Evolutionary conservation across 2,113 vertebrate genomes (phyloP).

Genomic region (Aythya baeri): DNA sequence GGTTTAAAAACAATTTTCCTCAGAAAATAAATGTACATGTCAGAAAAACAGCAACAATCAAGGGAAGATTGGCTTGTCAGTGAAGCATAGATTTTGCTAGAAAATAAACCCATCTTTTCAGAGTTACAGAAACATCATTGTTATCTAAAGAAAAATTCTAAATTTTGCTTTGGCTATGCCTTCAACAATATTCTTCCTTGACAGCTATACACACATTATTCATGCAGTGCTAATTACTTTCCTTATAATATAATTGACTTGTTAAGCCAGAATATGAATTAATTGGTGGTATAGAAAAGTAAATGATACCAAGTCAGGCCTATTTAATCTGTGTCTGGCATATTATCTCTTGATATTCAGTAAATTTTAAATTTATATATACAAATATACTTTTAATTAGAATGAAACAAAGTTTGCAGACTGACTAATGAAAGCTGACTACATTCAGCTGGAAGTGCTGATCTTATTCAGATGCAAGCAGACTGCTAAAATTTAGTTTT

Average conservation of each 20-base stretch:
- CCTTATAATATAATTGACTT: conserved; percentile 43
- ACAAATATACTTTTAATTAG: conserved; percentile 15
- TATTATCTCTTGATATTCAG: conserved; percentile 51
- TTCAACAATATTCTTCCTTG: conserved; percentile 44
- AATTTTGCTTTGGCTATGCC: not conserved
- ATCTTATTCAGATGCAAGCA: conserved; percentile 5
- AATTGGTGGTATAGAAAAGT: conserved; percentile 64
- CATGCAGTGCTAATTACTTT: conserved; percentile 67
- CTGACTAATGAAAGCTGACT: conserved; percentile 13
- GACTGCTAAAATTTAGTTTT: not conserved
- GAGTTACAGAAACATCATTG: not conserved
- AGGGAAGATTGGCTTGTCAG: not conserved
- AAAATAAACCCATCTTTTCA: not conserved
- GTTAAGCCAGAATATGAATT: conserved; percentile 69
- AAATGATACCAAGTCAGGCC: conserved; percentile 55
- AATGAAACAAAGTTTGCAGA: conserved; percentile 27
- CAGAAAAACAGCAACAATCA: not conserved
- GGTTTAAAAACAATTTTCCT: not conserved
- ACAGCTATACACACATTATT: conserved; percentile 40
- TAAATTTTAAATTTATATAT: conserved; percentile 24
- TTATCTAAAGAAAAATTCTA: not conserved
- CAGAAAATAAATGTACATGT: not conserved
- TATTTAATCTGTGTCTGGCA: conserved; percentile 45
- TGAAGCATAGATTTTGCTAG: not conserved
- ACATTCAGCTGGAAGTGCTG: not conserved